These are phyloP conservation scores for Merluccius polli DNA, from an alignment of 2,797 vertebrate genomes.

Conservation along the genomic window DNA sequence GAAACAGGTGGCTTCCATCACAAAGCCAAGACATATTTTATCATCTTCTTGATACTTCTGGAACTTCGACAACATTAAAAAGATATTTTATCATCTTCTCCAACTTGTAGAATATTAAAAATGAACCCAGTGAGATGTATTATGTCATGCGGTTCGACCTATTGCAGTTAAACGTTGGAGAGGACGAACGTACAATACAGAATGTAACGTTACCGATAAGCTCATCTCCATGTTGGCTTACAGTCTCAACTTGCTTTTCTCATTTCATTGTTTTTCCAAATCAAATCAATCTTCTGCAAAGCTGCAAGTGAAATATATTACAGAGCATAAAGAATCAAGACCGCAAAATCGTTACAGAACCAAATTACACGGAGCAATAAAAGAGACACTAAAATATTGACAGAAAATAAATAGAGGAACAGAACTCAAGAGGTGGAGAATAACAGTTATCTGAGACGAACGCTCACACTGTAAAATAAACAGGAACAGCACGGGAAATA, in stretches of 20 bases:
- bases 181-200: too few relatives aligned
- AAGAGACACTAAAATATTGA: not conserved
- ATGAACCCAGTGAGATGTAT: too few relatives aligned
- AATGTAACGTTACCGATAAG: too few relatives aligned
- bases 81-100: not conserved
- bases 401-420: not conserved
- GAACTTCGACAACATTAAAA: not conserved
- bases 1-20: conserved; percentile 26
- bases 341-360: not conserved
- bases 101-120: too few relatives aligned
- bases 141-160: too few relatives aligned
- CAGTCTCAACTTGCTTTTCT: not conserved
- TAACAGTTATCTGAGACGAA: conserved; percentile 21
- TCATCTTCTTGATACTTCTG: not conserved
- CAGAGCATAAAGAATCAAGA: not conserved
- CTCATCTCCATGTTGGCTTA: too few relatives aligned
- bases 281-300: conserved; percentile 1
- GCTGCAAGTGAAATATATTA: not conserved
- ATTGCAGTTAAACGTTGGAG: too few relatives aligned
- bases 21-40: not conserved
- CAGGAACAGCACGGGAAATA: not conserved
- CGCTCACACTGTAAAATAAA: too few relatives aligned
- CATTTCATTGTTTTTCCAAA: not conserved
- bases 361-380: not conserved
- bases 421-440: not conserved